These are phyloP conservation scores for Phrixothrix hirtus DNA, from an alignment of 2,888 invertebrate species.

Conservation along the genomic window DNA sequence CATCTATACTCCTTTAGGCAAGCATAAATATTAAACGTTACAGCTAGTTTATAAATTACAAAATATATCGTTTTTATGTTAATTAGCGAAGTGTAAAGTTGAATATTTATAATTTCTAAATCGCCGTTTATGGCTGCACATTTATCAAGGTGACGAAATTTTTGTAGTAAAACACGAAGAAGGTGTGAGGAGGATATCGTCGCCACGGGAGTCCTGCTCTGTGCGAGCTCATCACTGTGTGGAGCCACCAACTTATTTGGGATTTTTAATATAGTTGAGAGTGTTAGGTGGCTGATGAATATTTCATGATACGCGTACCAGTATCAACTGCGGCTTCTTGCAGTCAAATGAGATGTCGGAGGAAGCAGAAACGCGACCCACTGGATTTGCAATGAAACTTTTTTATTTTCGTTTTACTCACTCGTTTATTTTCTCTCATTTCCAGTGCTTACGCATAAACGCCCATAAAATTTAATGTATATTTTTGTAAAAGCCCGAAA, in stretches of 20 bases:
- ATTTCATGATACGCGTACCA: conserved; percentile 57
- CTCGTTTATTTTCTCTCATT: conserved; percentile 51
- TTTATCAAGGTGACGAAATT: conserved; percentile 31
- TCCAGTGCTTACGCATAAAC: conserved; percentile 52
- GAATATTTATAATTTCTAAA: conserved; percentile 18
- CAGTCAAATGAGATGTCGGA: conserved; percentile 53
- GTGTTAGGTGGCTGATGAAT: conserved; percentile 57
- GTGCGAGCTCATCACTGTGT: conserved; percentile 42
- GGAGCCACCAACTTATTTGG: conserved; percentile 52
- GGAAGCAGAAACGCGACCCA: conserved; percentile 48
- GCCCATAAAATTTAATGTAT: conserved; percentile 55
- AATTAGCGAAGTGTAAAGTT: conserved; percentile 12
- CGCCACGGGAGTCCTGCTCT: conserved; percentile 44
- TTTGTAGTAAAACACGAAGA: conserved; percentile 30
- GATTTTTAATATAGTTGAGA: conserved; percentile 58
- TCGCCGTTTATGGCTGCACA: conserved; percentile 10
- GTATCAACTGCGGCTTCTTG: conserved; percentile 50
- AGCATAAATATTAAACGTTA: conserved; percentile 1
- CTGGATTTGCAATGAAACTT: conserved; percentile 52
- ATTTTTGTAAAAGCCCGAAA: conserved; percentile 52
- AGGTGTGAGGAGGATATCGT: conserved; percentile 44
- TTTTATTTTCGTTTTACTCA: conserved; percentile 52
- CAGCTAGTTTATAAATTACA: conserved; percentile 3
- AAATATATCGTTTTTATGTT: conserved; percentile 19
- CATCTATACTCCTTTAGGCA: neutral